Evolutionary conservation across 2,797 vertebrate genomes (phyloP).

Genomic region (Gymnothorax reevesii): DNA sequence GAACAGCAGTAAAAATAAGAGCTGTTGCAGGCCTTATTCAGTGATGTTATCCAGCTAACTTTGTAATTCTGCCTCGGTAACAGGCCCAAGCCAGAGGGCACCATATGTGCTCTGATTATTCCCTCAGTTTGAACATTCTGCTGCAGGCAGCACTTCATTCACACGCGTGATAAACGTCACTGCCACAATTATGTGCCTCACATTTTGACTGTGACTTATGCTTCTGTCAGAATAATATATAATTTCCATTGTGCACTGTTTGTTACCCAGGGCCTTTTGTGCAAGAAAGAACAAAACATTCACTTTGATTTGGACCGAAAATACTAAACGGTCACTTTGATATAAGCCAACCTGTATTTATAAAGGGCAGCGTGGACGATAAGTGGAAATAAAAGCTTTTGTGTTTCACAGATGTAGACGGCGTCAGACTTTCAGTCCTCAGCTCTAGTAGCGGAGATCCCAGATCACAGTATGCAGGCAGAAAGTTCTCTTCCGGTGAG

Average conservation of each 20-base stretch:
- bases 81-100: no score
- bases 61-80: no score
- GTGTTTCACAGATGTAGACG: background rate
- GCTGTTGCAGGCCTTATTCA: no score
- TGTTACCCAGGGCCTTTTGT: background rate
- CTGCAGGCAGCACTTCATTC: background rate
- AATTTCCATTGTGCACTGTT: slow-evolving; percentile 10
- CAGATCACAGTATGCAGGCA: no score
- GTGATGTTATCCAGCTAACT: no score
- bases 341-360: background rate
- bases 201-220: background rate
- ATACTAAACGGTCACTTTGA: slow-evolving; percentile 26
- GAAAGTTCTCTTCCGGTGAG: background rate
- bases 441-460: background rate
- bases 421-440: background rate
- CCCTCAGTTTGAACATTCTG: background rate
- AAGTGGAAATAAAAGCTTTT: slow-evolving; percentile 18
- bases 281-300: background rate
- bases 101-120: no score
- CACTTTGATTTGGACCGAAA: slow-evolving; percentile 26
- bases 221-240: slow-evolving; percentile 25
- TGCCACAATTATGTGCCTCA: background rate
- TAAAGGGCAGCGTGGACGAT: background rate
- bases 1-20: no score
- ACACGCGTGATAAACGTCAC: background rate